Evolutionary conservation across 2,888 invertebrate species (phyloP).

Genomic region (Euspilapteryx auroguttella): DNA sequence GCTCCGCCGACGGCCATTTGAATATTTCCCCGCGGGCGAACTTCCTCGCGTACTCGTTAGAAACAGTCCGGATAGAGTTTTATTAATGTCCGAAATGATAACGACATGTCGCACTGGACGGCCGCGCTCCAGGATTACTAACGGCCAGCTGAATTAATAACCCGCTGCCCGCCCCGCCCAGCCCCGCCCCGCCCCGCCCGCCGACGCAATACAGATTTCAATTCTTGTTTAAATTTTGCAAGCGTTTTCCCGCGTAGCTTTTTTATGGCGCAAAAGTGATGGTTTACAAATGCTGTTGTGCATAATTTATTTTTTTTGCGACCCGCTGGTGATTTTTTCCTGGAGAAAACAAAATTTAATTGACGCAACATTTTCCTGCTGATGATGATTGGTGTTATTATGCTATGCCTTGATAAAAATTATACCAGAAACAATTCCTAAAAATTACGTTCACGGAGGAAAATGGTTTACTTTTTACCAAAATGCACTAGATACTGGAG

Average conservation of each 20-base stretch:
- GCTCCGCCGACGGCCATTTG: slow-evolving; percentile 19
- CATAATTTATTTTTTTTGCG: no score
- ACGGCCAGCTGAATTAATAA: slow-evolving; percentile 37
- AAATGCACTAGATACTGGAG: no score
- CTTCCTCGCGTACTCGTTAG: slow-evolving; percentile 27
- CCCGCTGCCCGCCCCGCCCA: slow-evolving; percentile 24
- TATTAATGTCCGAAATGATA: slow-evolving; percentile 46
- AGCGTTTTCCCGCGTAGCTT: slow-evolving; percentile 13
- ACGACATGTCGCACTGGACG: slow-evolving; percentile 29
- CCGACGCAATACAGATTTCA: slow-evolving; percentile 23
- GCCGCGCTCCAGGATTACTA: slow-evolving; percentile 25
- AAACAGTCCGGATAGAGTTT: slow-evolving; percentile 31
- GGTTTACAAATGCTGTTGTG: no score
- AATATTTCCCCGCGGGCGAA: slow-evolving; percentile 29
- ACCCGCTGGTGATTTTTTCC: no score
- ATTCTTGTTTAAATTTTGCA: slow-evolving; percentile 27
- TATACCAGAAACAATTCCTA: no score
- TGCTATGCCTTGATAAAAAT: no score
- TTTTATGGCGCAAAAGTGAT: background rate
- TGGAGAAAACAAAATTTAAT: no score
- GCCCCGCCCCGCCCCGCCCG: no score
- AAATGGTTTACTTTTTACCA: no score
- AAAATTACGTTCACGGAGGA: no score
- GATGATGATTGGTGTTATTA: no score
- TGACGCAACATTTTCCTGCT: no score